Percentiles rank a stretch among this genome's conserved stretches.
phyloP scores from a whole-genome alignment of 2,113 vertebrate genomes.

The Urocitellus parryii region DNA sequence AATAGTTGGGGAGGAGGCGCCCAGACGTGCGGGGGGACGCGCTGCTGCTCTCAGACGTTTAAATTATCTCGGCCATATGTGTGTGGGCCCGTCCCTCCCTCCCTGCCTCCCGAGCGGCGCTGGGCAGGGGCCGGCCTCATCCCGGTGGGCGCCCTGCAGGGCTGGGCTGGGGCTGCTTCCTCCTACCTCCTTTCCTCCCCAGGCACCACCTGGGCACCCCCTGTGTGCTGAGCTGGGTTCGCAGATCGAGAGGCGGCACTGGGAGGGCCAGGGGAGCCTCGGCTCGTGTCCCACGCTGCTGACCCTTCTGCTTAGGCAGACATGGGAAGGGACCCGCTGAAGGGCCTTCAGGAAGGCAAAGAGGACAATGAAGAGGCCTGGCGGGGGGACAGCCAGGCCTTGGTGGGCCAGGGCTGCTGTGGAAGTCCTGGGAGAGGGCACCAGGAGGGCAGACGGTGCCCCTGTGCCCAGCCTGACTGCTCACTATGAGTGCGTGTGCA shows the following conservation, averaged over 20 bases:
- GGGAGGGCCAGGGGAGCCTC: not conserved
- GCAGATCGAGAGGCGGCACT: no score
- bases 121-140: conserved; percentile 11
- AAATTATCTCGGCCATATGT: conserved; percentile 68
- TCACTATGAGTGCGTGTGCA: no score
- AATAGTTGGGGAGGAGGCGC: conserved; percentile 74
- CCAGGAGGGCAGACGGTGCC: fast-evolving
- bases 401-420: no score
- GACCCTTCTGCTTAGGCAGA: not conserved
- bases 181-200: not conserved
- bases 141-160: not conserved
- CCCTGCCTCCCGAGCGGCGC: conserved; percentile 13
- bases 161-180: not conserved
- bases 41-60: conserved; percentile 66
- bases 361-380: not conserved
- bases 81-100: conserved; percentile 67
- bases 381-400: not conserved
- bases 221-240: fast-evolving
- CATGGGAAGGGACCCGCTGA: fast-evolving
- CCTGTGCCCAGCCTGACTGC: no score
- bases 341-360: not conserved
- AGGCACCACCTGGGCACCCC: not conserved
- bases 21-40: conserved; percentile 55
- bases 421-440: not conserved
- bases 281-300: not conserved